phyloP scores from a whole-genome alignment of 2,113 vertebrate genomes.

The Brienomyrus brachyistius region DNA sequence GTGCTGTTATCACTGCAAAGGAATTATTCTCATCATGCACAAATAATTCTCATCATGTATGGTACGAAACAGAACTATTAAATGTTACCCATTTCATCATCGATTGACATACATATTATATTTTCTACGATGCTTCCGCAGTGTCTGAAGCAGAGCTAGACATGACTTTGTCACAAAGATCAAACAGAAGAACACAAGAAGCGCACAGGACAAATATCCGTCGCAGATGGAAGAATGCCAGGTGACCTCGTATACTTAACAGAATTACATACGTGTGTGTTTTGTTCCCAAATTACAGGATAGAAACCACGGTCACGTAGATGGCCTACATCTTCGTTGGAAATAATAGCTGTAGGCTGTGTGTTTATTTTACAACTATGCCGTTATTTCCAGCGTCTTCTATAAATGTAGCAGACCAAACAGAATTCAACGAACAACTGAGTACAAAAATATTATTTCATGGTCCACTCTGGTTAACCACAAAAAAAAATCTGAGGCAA shows the following conservation, averaged over 20 bases:
- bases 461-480: conserved; percentile 8
- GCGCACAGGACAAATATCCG: neutral
- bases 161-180: conserved; percentile 27
- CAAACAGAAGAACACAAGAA: conserved; percentile 13
- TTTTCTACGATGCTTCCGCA: neutral
- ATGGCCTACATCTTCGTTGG: conserved; percentile 34
- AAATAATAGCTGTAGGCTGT: conserved; percentile 8
- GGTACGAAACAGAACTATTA: neutral
- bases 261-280: conserved; percentile 42
- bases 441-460: conserved; percentile 19
- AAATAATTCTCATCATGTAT: neutral
- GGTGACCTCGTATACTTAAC: conserved; percentile 45
- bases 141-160: neutral
- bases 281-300: conserved; percentile 45
- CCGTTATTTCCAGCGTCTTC: conserved; percentile 40
- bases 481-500: neutral
- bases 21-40: neutral
- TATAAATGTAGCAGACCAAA: conserved; percentile 7
- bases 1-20: neutral
- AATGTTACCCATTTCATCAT: neutral
- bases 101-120: neutral
- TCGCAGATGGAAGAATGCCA: conserved; percentile 42
- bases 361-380: conserved; percentile 40
- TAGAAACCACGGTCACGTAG: conserved; percentile 44
- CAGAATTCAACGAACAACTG: conserved; percentile 4